Evolutionary conservation across 2,797 vertebrate species (phyloP).

Genomic region (Molossus alvarezi): DNA sequence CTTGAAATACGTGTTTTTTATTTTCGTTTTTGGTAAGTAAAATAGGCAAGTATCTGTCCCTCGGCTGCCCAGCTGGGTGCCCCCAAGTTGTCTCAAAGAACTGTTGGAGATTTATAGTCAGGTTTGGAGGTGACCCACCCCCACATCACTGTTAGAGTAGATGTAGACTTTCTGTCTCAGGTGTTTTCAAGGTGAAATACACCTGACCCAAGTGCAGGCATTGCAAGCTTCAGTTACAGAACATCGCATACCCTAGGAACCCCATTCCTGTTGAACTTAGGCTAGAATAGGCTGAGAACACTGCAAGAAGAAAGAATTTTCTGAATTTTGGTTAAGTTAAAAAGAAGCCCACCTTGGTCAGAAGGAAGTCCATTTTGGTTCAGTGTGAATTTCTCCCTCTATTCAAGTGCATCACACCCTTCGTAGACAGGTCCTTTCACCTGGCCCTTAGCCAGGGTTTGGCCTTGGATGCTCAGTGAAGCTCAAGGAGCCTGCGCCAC

Average conservation of each 20-base stretch:
- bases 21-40: not conserved
- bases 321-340: not conserved
- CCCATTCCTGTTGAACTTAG: not conserved
- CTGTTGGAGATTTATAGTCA: too few relatives aligned
- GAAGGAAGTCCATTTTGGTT: not conserved
- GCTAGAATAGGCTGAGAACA: not conserved
- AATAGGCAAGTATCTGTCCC: not conserved
- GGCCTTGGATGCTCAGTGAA: not conserved
- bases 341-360: not conserved
- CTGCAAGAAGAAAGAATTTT: not conserved
- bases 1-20: not conserved
- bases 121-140: too few relatives aligned
- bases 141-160: too few relatives aligned
- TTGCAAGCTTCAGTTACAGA: not conserved
- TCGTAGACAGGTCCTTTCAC: not conserved
- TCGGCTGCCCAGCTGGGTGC: not conserved
- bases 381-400: not conserved
- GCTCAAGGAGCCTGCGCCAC: not conserved
- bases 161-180: too few relatives aligned
- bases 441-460: not conserved
- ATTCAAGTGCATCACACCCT: not conserved
- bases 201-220: too few relatives aligned
- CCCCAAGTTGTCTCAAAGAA: too few relatives aligned
- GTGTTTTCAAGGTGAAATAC: too few relatives aligned
- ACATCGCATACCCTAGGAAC: not conserved